These are phyloP conservation scores for Xanthorhoe spadicearia DNA, from an alignment of 2,888 invertebrate genomes.

Conservation along the genomic window DNA sequence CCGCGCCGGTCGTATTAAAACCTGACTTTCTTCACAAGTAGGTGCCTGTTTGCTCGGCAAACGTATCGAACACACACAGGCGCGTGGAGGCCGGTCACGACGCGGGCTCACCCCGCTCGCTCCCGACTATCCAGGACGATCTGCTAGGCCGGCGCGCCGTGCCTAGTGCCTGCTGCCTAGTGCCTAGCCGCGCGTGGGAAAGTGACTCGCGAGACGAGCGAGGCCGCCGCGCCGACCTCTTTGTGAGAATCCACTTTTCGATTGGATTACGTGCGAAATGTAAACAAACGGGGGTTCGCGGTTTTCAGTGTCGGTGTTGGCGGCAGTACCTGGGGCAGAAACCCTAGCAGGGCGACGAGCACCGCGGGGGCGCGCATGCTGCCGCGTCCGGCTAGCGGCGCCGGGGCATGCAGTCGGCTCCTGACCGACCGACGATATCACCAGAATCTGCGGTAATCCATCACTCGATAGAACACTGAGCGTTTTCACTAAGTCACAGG, in stretches of 20 bases:
- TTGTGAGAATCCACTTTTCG: constrained; percentile 58
- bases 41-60: constrained; percentile 80
- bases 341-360: constrained; percentile 84
- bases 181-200: constrained; percentile 73
- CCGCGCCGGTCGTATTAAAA: constrained; percentile 80
- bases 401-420: constrained; percentile 79
- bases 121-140: constrained; percentile 80
- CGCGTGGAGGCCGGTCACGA: constrained; percentile 79
- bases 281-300: constrained; percentile 76
- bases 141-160: constrained; percentile 48
- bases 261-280: constrained; percentile 58
- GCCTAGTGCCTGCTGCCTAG: constrained; percentile 39
- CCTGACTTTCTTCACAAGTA: constrained; percentile 84
- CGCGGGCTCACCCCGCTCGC: constrained; percentile 64
- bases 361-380: constrained; percentile 83
- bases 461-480: constrained; percentile 80
- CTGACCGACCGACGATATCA: constrained; percentile 69
- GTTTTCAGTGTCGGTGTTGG: constrained; percentile 68
- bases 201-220: constrained; percentile 68
- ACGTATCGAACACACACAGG: constrained; percentile 78
- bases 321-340: constrained; percentile 80
- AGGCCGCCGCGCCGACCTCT: constrained; percentile 54
- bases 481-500: constrained; percentile 83
- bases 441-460: constrained; percentile 81
- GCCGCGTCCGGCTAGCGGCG: constrained; percentile 82